A percentile compares a stretch with the other conserved stretches of the same genome.
Conservation (phyloP, 1,140 invertebrate species). For the Drosophila orena region DNA sequence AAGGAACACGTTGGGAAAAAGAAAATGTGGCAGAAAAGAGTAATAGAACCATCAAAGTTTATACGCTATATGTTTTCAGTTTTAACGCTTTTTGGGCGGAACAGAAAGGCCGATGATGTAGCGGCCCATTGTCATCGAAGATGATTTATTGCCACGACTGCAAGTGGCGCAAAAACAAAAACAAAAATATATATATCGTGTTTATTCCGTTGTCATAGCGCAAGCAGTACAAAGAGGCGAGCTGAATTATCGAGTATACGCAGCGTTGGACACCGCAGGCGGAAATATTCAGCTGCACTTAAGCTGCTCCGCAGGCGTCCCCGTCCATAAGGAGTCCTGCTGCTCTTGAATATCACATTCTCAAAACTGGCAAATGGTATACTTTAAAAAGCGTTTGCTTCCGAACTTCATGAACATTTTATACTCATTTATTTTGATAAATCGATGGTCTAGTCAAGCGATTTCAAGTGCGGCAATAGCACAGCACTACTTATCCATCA, state of each 20-base stretch:
- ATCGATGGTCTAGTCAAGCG: too few relatives aligned
- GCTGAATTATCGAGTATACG: constrained; percentile 29
- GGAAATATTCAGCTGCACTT: constrained; percentile 9
- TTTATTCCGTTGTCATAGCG: constrained; percentile 17
- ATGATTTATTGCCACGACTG: constrained; percentile 47
- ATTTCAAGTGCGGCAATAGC: too few relatives aligned
- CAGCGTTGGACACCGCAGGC: constrained; percentile 18
- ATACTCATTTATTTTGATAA: too few relatives aligned
- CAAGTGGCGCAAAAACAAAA: constrained; percentile 23
- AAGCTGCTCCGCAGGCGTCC: neutral
- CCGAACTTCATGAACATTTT: too few relatives aligned
- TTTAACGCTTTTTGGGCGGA: constrained; percentile 17
- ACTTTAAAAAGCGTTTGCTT: too few relatives aligned
- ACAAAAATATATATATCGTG: neutral
- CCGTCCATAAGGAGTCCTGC: too few relatives aligned
- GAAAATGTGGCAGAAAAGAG: neutral
- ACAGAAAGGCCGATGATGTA: neutral
- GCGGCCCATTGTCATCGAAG: constrained; percentile 37
- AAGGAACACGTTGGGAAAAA: constrained; percentile 1
- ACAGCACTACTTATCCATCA: too few relatives aligned
- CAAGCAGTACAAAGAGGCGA: neutral
- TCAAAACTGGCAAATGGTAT: too few relatives aligned
- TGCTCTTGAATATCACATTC: neutral
- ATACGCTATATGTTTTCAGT: constrained; percentile 39
- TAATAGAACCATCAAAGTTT: constrained; percentile 45